A percentile compares a stretch with the other conserved stretches of the same genome.
Conservation (phyloP, 2,113 vertebrate species). For the Syngnathus scovelli region DNA sequence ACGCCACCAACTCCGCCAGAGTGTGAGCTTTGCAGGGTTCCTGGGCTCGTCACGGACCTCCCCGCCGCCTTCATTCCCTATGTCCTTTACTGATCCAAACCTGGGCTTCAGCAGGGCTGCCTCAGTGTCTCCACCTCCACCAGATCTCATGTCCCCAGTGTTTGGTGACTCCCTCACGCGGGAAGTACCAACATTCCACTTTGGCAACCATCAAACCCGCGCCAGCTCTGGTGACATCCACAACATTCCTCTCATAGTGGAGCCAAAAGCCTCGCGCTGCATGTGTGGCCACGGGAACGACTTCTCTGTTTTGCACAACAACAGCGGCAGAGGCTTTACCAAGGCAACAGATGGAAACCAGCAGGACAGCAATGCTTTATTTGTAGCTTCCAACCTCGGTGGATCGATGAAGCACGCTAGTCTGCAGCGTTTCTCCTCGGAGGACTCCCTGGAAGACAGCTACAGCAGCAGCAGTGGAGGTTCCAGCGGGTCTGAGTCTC, state of each 20-base stretch:
- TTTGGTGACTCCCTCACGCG: constrained; percentile 53
- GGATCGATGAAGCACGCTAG: constrained; percentile 38
- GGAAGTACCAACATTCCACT: constrained; percentile 64
- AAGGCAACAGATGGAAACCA: constrained; percentile 42
- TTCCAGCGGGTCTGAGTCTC: constrained; percentile 80
- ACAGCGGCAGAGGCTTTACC: constrained; percentile 38
- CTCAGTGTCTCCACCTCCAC: constrained; percentile 77
- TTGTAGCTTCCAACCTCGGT: constrained; percentile 26
- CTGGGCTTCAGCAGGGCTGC: constrained; percentile 73
- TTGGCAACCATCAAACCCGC: constrained; percentile 60
- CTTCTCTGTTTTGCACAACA: constrained; percentile 38
- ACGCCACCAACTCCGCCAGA: constrained; percentile 73
- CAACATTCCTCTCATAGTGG: constrained; percentile 61
- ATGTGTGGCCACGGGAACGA: constrained; percentile 69
- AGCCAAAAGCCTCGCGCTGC: constrained; percentile 68
- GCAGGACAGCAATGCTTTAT: constrained; percentile 26
- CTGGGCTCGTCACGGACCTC: constrained; percentile 55
- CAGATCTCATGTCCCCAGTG: constrained; percentile 69
- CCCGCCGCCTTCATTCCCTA: constrained; percentile 62
- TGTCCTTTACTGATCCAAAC: constrained; percentile 63
- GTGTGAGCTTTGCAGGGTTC: constrained; percentile 82
- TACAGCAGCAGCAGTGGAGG: constrained; percentile 82
- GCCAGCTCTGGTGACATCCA: constrained; percentile 65
- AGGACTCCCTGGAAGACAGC: constrained; percentile 84
- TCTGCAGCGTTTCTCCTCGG: constrained; percentile 78